phyloP scores from a whole-genome alignment of 37 sponge, comb jelly and placozoan genomes.

The Dysidea cf. avara region DNA sequence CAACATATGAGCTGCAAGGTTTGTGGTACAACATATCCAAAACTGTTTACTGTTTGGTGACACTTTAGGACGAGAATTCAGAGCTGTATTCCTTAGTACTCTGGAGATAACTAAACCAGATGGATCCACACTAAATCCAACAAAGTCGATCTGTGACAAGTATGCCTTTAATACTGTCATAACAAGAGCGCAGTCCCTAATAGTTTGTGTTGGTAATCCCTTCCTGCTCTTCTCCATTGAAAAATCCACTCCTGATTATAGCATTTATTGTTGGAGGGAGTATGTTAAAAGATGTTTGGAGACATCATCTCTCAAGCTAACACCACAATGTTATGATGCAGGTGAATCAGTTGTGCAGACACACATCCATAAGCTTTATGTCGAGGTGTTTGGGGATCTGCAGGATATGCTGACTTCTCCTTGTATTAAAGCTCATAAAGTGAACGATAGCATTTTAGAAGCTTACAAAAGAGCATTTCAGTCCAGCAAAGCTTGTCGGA shows the following conservation, averaged over 20 bases:
- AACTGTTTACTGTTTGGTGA: too few species aligned
- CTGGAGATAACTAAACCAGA: conserved; percentile 18
- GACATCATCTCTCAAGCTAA: conserved; percentile 22
- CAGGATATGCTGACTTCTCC: too few species aligned
- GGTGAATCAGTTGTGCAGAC: too few species aligned
- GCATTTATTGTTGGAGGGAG: conserved; percentile 62
- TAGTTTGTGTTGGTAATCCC: conserved; percentile 72
- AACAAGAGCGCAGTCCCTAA: conserved; percentile 61
- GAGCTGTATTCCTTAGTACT: conserved; percentile 59
- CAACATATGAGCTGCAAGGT: conserved; percentile 13
- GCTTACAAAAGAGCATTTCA: conserved; percentile 34
- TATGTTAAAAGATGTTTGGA: conserved; percentile 63
- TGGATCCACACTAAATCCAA: conserved; percentile 19
- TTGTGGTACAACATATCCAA: too few species aligned
- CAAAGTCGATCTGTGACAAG: conserved; percentile 53
- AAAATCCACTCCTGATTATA: conserved; percentile 14
- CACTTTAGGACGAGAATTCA: conserved; percentile 72
- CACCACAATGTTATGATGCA: neutral
- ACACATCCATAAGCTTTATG: too few species aligned
- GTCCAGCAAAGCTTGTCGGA: conserved; percentile 1
- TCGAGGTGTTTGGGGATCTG: too few species aligned
- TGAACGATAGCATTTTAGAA: conserved; percentile 29
- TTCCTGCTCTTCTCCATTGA: conserved; percentile 53
- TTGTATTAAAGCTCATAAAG: neutral
- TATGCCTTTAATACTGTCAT: conserved; percentile 72